Evolutionary conservation across 2,888 invertebrate species (phyloP).

Genomic region (Tetragonula carbonaria): DNA sequence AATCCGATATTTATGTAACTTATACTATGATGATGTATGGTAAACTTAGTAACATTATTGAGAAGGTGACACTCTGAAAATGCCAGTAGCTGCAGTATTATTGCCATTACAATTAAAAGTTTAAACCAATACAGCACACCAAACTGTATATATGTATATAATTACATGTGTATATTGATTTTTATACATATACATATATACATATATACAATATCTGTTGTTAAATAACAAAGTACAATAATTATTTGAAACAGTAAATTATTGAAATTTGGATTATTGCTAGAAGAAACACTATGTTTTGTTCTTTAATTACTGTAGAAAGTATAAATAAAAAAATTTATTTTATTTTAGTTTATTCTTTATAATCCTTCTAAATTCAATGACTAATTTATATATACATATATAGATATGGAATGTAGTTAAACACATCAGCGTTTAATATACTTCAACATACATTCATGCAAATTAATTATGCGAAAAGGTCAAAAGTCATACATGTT

Average conservation of each 20-base stretch:
- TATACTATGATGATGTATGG: slow-evolving; percentile 25
- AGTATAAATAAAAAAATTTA: slow-evolving; percentile 35
- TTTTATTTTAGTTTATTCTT: slow-evolving; percentile 15
- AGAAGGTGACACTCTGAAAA: slow-evolving; percentile 40
- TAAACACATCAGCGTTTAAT: too few species aligned
- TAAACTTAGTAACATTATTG: slow-evolving; percentile 47
- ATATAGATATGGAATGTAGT: too few species aligned
- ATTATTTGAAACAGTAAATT: slow-evolving; percentile 47
- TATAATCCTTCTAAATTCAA: neutral
- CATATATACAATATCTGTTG: slow-evolving; percentile 21
- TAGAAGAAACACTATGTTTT: neutral
- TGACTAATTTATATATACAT: too few species aligned
- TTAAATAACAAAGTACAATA: slow-evolving; percentile 28
- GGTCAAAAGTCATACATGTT: too few species aligned
- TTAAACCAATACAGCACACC: slow-evolving; percentile 26
- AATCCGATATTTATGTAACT: slow-evolving; percentile 45
- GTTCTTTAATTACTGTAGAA: slow-evolving; percentile 17
- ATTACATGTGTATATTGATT: slow-evolving; percentile 7
- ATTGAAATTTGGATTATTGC: slow-evolving; percentile 36
- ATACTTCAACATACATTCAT: too few species aligned
- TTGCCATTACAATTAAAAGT: slow-evolving; percentile 30
- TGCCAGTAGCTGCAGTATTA: slow-evolving; percentile 68
- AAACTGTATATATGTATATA: slow-evolving; percentile 18
- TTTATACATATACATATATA: slow-evolving; percentile 21
- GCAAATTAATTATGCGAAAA: too few species aligned